Percentiles rank a stretch among this genome's conserved stretches.
These are phyloP conservation scores for Netelia virgata DNA, from an alignment of 2,888 invertebrate species.

Conservation along the genomic window DNA sequence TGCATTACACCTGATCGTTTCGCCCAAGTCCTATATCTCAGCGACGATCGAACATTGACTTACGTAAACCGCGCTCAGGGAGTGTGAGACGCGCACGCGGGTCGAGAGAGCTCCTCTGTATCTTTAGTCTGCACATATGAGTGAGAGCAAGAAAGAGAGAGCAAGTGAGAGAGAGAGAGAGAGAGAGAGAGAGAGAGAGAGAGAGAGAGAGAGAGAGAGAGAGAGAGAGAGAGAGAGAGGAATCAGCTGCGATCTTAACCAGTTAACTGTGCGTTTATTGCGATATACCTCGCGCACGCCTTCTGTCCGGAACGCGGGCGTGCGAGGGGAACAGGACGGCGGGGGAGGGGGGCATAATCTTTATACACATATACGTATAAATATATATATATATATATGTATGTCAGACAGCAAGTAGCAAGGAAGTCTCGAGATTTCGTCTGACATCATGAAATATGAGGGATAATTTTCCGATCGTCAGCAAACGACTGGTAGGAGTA, in stretches of 20 bases:
- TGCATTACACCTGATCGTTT: constrained; percentile 59
- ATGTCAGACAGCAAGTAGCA: constrained; percentile 11
- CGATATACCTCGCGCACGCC: constrained; percentile 51
- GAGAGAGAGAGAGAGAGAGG: constrained; percentile 17
- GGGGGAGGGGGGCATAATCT: constrained; percentile 13
- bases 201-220: neutral
- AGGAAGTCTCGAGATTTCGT: constrained; percentile 56
- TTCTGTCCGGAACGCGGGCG: constrained; percentile 13
- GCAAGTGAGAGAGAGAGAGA: no score
- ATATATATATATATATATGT: constrained; percentile 7
- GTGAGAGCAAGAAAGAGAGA: no score
- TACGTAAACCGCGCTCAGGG: constrained; percentile 65
- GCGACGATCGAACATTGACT: constrained; percentile 69
- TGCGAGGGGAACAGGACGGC: neutral
- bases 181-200: neutral
- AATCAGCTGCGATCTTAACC: constrained; percentile 68
- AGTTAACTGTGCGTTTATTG: constrained; percentile 64
- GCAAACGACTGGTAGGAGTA: constrained; percentile 19
- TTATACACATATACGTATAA: constrained; percentile 25
- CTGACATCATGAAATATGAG: constrained; percentile 53
- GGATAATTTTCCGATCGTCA: constrained; percentile 55
- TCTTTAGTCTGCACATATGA: constrained; percentile 49
- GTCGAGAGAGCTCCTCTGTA: constrained; percentile 43
- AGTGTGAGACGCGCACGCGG: constrained; percentile 42
- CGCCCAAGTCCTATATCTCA: constrained; percentile 57